Conservation (phyloP, 2,797 vertebrate species). For the Heliangelus exortis region DNA sequence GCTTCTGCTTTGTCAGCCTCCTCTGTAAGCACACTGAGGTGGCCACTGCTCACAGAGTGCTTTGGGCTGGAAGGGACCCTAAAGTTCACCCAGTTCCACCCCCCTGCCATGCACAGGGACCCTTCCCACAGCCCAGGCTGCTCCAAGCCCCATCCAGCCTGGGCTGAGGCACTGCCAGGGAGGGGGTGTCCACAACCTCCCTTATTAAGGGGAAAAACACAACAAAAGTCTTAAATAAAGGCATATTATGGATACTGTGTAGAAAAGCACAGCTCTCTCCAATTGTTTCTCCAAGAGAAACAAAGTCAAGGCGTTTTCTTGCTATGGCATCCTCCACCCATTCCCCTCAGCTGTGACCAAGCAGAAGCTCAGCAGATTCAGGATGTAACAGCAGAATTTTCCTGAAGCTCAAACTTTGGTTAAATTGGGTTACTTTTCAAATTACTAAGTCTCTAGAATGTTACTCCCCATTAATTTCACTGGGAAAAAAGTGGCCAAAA, state of each 20-base stretch:
- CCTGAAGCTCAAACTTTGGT: not conserved
- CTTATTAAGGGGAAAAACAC: too few relatives aligned
- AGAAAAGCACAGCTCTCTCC: not conserved
- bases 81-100: too few relatives aligned
- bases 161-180: too few relatives aligned
- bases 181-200: too few relatives aligned
- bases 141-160: too few relatives aligned
- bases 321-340: not conserved
- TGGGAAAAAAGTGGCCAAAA: not conserved
- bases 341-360: not conserved
- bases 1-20: not conserved
- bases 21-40: not conserved
- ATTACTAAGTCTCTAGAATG: not conserved
- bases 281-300: not conserved
- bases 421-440: not conserved
- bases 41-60: accelerated
- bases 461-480: not conserved
- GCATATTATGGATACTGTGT: too few relatives aligned
- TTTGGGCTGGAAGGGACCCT: too few relatives aligned
- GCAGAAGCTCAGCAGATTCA: not conserved
- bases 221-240: too few relatives aligned
- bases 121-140: too few relatives aligned
- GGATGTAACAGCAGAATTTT: not conserved
- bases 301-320: not conserved
- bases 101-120: too few relatives aligned